phyloP scores from a whole-genome alignment of 2,113 vertebrate species.

The Microcebus tavaratra region DNA sequence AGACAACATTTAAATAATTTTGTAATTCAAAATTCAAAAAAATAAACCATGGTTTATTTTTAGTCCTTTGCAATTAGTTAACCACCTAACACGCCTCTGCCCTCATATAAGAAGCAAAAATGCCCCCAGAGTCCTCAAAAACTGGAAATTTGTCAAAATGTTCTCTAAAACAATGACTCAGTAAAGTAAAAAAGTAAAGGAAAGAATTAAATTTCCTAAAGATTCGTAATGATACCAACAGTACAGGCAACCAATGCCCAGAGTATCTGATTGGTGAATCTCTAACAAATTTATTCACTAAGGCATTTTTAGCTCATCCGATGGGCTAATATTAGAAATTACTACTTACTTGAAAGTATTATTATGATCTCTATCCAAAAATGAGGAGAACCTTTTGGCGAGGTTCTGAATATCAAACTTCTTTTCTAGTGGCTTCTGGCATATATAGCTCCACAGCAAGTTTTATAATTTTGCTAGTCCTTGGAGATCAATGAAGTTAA shows the following conservation, averaged over 20 bases:
- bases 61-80: constrained; percentile 55
- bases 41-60: constrained; percentile 46
- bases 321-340: constrained; percentile 21
- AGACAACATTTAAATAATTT: constrained; percentile 61
- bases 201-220: constrained; percentile 2
- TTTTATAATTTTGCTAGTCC: neutral
- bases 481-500: constrained; percentile 32
- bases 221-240: constrained; percentile 9
- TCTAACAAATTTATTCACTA: neutral
- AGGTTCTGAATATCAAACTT: constrained; percentile 25
- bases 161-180: constrained; percentile 19
- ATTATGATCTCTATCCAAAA: neutral
- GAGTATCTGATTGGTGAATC: neutral
- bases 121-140: neutral
- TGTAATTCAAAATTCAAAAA: constrained; percentile 63
- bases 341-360: constrained; percentile 45
- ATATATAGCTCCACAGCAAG: neutral
- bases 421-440: neutral
- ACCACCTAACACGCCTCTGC: neutral
- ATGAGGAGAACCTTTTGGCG: neutral
- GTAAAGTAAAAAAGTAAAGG: constrained; percentile 11
- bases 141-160: constrained; percentile 28
- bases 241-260: neutral
- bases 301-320: neutral
- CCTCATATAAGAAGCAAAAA: constrained; percentile 36